A percentile compares a stretch with the other conserved stretches of the same genome.
These are phyloP conservation scores for Standfussiana lucernea DNA, from an alignment of 2,888 invertebrate species.

Conservation along the genomic window DNA sequence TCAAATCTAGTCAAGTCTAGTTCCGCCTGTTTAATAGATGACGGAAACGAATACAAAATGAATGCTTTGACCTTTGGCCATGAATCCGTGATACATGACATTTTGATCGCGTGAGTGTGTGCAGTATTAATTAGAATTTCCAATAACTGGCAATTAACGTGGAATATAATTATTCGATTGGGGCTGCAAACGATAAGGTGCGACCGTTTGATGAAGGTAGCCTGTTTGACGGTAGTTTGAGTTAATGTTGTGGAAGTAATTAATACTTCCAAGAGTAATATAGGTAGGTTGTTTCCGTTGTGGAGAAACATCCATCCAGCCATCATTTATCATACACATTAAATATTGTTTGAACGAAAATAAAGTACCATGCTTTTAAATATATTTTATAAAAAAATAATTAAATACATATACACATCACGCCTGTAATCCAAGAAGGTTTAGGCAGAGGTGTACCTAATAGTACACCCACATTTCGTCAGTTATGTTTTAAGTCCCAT, in stretches of 20 bases:
- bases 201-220: constrained; percentile 19
- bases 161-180: constrained; percentile 32
- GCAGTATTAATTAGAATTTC: constrained; percentile 33
- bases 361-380: neutral
- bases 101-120: constrained; percentile 24
- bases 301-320: neutral
- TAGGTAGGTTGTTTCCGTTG: neutral
- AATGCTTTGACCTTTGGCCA: constrained; percentile 60
- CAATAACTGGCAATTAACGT: constrained; percentile 23
- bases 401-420: too few species aligned
- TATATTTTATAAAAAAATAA: too few species aligned
- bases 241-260: constrained; percentile 9
- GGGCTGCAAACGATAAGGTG: neutral
- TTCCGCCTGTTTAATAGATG: constrained; percentile 8
- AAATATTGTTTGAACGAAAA: neutral
- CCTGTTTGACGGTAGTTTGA: neutral
- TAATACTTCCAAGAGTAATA: neutral
- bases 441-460: too few species aligned
- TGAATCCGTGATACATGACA: constrained; percentile 51
- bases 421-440: too few species aligned
- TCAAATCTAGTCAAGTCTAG: constrained; percentile 6
- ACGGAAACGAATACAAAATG: constrained; percentile 42
- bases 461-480: too few species aligned
- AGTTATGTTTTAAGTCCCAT: too few species aligned
- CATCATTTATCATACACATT: neutral